Percentiles rank a stretch among this genome's conserved stretches.
These are phyloP conservation scores for Hypanus sabinus DNA, from an alignment of 2,113 vertebrate genomes.

Conservation along the genomic window DNA sequence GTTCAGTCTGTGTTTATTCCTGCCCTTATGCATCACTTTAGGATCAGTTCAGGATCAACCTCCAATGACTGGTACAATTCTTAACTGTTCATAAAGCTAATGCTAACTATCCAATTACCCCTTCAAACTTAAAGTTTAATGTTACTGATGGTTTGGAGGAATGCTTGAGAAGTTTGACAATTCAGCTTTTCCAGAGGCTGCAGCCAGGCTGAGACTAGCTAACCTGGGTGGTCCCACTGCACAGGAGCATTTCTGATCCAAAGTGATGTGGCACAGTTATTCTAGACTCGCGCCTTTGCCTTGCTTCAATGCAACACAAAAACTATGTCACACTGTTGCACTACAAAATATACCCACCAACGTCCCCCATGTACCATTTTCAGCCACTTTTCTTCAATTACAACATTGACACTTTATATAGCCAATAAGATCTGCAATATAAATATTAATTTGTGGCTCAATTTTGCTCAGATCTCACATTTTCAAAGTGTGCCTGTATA, in stretches of 20 bases:
- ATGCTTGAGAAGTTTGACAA: neutral
- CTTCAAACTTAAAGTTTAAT: neutral
- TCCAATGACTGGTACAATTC: neutral
- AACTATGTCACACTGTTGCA: neutral
- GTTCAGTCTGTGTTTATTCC: neutral
- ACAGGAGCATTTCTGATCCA: neutral
- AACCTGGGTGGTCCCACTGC: neutral
- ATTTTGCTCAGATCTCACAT: neutral
- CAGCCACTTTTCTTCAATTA: neutral
- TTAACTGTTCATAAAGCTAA: neutral
- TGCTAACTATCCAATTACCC: neutral
- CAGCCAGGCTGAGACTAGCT: neutral
- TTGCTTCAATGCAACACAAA: neutral
- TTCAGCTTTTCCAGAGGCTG: constrained; percentile 3
- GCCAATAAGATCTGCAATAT: neutral
- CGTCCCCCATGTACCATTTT: neutral
- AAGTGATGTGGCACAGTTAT: neutral
- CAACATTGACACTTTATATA: neutral
- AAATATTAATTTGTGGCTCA: neutral
- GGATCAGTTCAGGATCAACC: neutral
- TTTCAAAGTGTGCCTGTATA: no score
- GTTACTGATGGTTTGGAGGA: neutral
- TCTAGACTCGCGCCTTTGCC: neutral
- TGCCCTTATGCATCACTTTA: neutral
- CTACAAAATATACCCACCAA: neutral